Conservation (phyloP, 2,797 vertebrate genomes). For the Centroberyx gerrardi region DNA sequence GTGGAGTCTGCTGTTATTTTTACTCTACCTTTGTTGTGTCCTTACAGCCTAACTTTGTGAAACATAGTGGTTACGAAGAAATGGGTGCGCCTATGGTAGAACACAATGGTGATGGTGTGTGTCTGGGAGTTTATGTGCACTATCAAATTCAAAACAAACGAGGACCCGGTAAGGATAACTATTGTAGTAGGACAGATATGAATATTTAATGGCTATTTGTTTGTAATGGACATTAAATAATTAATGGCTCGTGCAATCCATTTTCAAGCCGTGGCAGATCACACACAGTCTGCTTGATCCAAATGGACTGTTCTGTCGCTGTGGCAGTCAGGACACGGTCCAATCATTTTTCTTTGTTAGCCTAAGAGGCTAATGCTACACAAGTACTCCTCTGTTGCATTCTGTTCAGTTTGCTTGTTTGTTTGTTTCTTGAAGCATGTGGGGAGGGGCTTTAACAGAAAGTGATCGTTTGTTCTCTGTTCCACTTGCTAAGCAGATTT, state of each 20-base stretch:
- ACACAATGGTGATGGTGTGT: constrained; percentile 43
- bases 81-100: constrained; percentile 44
- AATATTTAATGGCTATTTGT: constrained; percentile 85
- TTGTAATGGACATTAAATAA: constrained; percentile 87
- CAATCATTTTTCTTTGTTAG: constrained; percentile 72
- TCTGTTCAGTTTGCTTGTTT: constrained; percentile 66
- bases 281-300: constrained; percentile 49
- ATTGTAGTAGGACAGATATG: constrained; percentile 70
- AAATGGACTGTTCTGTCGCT: constrained; percentile 49
- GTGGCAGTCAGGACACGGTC: constrained; percentile 42
- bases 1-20: neutral
- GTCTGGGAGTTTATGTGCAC: constrained; percentile 46
- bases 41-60: neutral
- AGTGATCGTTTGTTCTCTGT: constrained; percentile 74
- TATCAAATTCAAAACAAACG: constrained; percentile 25
- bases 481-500: constrained; percentile 82
- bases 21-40: neutral
- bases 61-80: constrained; percentile 4
- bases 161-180: constrained; percentile 61
- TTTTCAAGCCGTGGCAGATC: constrained; percentile 78
- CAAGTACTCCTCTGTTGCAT: constrained; percentile 75
- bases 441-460: constrained; percentile 50
- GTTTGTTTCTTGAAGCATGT: constrained; percentile 74
- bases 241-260: constrained; percentile 84
- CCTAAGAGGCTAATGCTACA: constrained; percentile 76